Evolutionary conservation across 1,140 invertebrate species (phyloP).

Genomic region (Lerema accius): DNA sequence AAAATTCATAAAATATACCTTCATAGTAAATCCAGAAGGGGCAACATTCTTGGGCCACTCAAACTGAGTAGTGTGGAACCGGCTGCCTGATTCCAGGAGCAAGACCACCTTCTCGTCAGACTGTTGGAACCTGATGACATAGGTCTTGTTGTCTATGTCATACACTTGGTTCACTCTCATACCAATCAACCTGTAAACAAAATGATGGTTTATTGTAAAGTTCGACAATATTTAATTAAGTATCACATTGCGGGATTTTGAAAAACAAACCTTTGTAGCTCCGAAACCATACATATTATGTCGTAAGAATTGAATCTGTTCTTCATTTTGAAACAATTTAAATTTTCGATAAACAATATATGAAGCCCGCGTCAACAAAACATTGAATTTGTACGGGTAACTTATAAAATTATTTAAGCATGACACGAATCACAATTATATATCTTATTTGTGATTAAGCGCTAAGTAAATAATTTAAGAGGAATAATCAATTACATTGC

Average conservation of each 20-base stretch:
- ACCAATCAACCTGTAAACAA: constrained; percentile 90
- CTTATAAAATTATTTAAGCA: no score
- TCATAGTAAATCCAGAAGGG: constrained; percentile 99
- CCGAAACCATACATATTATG: constrained; percentile 92
- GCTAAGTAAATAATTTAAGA: no score
- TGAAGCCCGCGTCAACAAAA: no score
- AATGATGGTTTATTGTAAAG: no score
- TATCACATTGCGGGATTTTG: background rate
- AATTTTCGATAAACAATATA: constrained; percentile 27
- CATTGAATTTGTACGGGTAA: no score
- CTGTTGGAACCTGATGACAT: constrained; percentile 94
- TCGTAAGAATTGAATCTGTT: constrained; percentile 95
- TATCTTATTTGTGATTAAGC: no score
- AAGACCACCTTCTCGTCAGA: constrained; percentile 93
- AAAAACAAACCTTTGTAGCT: constrained; percentile 88
- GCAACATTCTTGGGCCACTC: constrained; percentile 99
- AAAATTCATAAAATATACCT: constrained; percentile 83
- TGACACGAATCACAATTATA: no score
- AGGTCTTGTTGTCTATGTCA: constrained; percentile 98
- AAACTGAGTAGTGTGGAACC: constrained; percentile 97
- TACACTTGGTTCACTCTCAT: constrained; percentile 98
- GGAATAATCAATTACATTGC: no score
- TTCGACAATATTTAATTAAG: no score
- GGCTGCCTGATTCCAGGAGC: constrained; percentile 96
- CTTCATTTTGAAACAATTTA: constrained; percentile 89